Evolutionary conservation across 2,888 invertebrate species (phyloP), one percentile per base, ranked within the genome.

Genomic region (Chrysodeixis includens): DNA sequence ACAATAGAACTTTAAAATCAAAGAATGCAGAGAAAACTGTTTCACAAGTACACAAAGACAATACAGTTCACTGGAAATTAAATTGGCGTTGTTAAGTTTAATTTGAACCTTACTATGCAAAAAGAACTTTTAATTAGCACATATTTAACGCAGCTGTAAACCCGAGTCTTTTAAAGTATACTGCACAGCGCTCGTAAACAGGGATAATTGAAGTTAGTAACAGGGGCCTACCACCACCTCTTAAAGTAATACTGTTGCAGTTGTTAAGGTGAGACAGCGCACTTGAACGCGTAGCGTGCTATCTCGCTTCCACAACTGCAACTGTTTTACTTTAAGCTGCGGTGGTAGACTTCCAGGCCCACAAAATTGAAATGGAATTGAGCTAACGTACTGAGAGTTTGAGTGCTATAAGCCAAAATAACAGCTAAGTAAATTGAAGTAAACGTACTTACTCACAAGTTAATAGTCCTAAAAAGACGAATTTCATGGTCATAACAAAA

Each of bases 71-170:
- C 18, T 20, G 20, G 20, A 9, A 18, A 20, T 18, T 20, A 10
- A 20, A 49, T 20, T 20, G 18, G 18, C 46, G 8, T 18, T 18
- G 46, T 18, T 20, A 49, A 49, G 18, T 49, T 46, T 20, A 10
- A 18, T 49, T 49, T 20, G 5, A 49, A 20, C 10, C 20, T 20
- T 49, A 49, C 20, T 49, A 49, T 20, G 46, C 18, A 18, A 18
- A 46, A 18, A n/a, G 18, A 49, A 49, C 46, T 49, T 49, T 49
- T 49, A 49, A 49, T 49, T 49, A 49, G 46, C 46, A 49, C 20
- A 49, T 49, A 49, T 49, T 49, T 49, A 20, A 49, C 46, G 18
- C 46, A 9, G 46, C 46, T 49, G 10, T 20, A 49, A 49, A 20
- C 20, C 18, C 46, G 18, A 18, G 46, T 46, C 46, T 46, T 46